Evolutionary conservation across 2,113 vertebrate species (phyloP), one percentile per base, ranked within the genome.

Genomic region (Scomber colias): DNA sequence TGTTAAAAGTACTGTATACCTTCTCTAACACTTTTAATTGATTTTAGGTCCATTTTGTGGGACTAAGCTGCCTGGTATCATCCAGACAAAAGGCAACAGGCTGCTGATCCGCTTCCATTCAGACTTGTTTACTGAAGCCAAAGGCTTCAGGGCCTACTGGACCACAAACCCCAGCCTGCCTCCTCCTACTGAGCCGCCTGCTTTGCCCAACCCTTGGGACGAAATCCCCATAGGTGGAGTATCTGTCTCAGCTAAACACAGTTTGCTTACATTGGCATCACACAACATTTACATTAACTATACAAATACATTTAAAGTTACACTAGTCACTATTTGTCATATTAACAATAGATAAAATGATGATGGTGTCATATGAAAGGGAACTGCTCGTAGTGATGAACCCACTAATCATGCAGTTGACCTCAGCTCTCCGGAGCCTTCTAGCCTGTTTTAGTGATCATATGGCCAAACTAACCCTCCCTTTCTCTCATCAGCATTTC

Each of bases 91-190:
- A 49, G 85, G 92, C 69, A 93, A 79, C 71, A 85, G 75, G 59
- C 77, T 96, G 82, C 55, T 94, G 85, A 76, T 95, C 16, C 91
- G 92, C 24, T 94, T 95, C 87, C 75, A 90, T n/a, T 15, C 92
- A 1, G 94, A 96, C 80, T 51, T 93, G 56, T 90, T 94, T 17
- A 90, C 77, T 0, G 95, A 96, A 79, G 88, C 49, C 35, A 94
- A 93, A 89, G 95, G 95, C 27, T 95, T 96, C 82, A 79, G 93
- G 74, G 95, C 92, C 11, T 93, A 94, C 62, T 95, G 94, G 95
- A 92, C 87, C 35, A 94, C 93, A 35, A 71, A 95, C 78, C 14
- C 87, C 55, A 79, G 73, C 21, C 73, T 86, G 46, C 89, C 93
- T 11, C 79, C 85, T 57, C 94, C 94, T 11, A 95, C 95, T 27